Evolutionary conservation across 1,140 invertebrate genomes (phyloP), one percentile per base, ranked within the genome.

Genomic region (Formica exsecta): DNA sequence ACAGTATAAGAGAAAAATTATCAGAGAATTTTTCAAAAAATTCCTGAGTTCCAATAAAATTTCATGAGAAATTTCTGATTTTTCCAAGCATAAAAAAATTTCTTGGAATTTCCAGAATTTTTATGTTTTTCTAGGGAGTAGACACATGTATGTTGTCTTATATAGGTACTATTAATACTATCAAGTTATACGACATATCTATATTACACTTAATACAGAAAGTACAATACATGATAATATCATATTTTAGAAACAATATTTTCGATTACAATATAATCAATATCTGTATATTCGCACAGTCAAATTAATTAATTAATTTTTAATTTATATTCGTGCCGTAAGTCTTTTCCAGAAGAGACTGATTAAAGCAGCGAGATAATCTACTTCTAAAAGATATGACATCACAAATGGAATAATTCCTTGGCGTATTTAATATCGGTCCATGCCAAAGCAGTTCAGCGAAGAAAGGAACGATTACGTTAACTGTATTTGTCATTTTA

Each of bases 401-500:
- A 8, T 25, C 5, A 48, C 38, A 79, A 68, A 79, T 54, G n/a
- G 6, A 68, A 51, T 51, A 68, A 79, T 7, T 16, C 1, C 9
- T 68, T 36, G 19, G 29, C 77, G 16, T 41, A 41, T 44, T 54
- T 25, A 19, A 54, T 44, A 61, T 48, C 36, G 19, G 5, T 48
- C 6, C 25, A 32, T 32, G 22, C 3, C 54, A 61, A 25, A n/a
- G 13, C 4, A 8, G 29, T 68, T 61, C 0, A 9, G 19, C 25
- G 65, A 44, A 61, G 9, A 73, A 25, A 41, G n/a, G 11, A 13
- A 29, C n/a, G 36, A 61, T 62, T 61, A 74, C 57, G 41, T 74
- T 62, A 61, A 41, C 38, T 48, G 68, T 61, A 74, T 83, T 83
- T 74, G 68, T 74, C 71, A 74, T n/a, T n/a, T n/a, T n/a, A n/a